These are phyloP conservation scores for Heliornis fulica DNA, from an alignment of 2,113 vertebrate genomes.

Conservation along the genomic window DNA sequence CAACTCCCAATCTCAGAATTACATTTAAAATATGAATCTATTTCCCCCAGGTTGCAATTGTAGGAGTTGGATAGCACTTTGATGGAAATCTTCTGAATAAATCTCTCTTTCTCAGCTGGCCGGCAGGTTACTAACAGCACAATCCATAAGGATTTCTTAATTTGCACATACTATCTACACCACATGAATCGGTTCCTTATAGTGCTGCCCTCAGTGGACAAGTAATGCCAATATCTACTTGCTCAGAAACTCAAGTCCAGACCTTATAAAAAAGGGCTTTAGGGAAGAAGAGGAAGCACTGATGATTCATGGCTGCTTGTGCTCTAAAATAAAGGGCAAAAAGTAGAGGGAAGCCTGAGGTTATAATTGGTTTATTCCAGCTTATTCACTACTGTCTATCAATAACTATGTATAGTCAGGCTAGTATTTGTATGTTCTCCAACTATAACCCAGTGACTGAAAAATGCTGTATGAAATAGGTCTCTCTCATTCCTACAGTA, in stretches of 20 bases:
- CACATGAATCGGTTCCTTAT: neutral
- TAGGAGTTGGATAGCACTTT: neutral
- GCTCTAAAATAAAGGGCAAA: slow-evolving; percentile 5
- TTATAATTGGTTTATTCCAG: neutral
- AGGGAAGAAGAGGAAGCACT: neutral
- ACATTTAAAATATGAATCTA: neutral
- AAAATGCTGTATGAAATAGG: slow-evolving; percentile 14
- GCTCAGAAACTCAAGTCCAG: neutral
- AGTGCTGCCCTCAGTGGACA: neutral
- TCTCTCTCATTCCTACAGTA: neutral
- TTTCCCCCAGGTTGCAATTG: neutral
- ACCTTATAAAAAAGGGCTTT: neutral
- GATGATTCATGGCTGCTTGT: neutral
- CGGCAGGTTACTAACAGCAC: neutral
- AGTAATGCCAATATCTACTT: neutral
- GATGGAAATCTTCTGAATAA: slow-evolving; percentile 8
- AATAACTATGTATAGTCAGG: neutral
- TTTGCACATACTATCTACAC: neutral
- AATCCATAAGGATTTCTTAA: neutral
- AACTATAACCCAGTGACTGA: neutral
- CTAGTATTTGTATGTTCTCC: neutral
- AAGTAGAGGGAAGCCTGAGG: neutral
- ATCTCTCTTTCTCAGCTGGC: neutral
- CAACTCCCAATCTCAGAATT: neutral
- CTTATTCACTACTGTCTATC: neutral